Percentiles rank a stretch among this genome's conserved stretches.
These are phyloP conservation scores for Boulengeromyrus knoepffleri DNA, from an alignment of 2,113 vertebrate genomes.

Conservation along the genomic window DNA sequence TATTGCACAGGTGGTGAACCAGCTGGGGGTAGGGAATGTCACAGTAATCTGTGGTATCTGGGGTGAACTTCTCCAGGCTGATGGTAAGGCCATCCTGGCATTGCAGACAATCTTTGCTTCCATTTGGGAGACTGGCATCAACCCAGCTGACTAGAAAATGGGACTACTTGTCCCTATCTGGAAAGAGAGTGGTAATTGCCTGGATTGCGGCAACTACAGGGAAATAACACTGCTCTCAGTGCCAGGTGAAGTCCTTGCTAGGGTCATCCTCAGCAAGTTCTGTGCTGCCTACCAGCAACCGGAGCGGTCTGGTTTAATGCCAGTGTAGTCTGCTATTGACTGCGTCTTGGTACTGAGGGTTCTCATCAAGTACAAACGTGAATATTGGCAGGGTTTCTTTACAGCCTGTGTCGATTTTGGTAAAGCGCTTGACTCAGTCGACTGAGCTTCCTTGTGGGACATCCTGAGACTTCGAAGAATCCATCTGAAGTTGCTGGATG, in stretches of 20 bases:
- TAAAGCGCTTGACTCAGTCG: background rate
- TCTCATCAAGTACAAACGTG: background rate
- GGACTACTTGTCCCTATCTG: background rate
- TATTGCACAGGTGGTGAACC: background rate
- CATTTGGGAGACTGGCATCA: background rate
- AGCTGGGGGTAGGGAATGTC: background rate
- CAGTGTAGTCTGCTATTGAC: background rate
- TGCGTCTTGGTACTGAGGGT: background rate
- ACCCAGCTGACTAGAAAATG: background rate
- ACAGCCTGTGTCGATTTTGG: background rate
- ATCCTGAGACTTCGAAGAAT: background rate
- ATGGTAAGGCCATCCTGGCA: background rate
- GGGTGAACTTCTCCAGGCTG: background rate
- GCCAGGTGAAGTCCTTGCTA: background rate
- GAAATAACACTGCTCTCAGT: background rate
- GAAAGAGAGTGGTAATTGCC: background rate
- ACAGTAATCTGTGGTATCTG: background rate
- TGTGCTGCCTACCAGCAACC: background rate
- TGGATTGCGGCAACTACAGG: background rate
- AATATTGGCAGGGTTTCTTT: background rate
- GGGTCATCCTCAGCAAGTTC: background rate
- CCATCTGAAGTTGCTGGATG: background rate
- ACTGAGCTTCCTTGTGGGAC: background rate
- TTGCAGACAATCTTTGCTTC: background rate
- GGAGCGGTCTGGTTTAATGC: background rate